Conservation (phyloP, 2,113 vertebrate species). For the Myrmecophaga tridactyla region DNA sequence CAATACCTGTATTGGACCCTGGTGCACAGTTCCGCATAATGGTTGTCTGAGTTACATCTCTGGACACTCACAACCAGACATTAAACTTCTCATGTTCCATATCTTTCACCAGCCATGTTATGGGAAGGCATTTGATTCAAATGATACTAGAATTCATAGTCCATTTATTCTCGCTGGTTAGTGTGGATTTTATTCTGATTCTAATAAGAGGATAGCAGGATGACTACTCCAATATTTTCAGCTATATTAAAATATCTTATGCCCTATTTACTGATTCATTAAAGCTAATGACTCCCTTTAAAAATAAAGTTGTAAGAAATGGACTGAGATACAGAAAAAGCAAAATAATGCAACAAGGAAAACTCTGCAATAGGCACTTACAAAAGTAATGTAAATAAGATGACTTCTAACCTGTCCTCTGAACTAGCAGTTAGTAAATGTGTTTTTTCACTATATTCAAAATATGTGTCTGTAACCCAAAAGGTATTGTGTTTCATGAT, state of each 20-base stretch:
- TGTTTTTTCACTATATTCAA: no score
- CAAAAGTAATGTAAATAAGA: no score
- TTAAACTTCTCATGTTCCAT: neutral
- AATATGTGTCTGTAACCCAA: no score
- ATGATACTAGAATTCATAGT: conserved; percentile 12
- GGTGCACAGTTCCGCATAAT: neutral
- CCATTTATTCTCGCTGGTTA: neutral
- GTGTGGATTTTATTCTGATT: neutral
- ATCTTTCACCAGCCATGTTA: neutral
- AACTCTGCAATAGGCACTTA: neutral
- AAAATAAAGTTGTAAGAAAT: neutral
- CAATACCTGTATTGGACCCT: neutral
- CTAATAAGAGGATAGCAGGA: neutral
- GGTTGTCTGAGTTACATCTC: neutral
- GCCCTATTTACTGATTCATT: neutral
- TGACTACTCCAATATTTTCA: neutral
- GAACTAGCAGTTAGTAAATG: no score
- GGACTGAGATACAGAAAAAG: neutral
- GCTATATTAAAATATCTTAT: neutral
- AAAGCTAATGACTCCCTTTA: neutral
- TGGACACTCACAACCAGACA: neutral
- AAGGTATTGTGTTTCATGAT: no score
- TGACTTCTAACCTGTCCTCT: neutral
- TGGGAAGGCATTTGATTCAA: neutral
- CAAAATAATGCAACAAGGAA: neutral